phyloP scores from a whole-genome alignment of 2,113 vertebrate genomes.

The Proterorhinus semilunaris region DNA sequence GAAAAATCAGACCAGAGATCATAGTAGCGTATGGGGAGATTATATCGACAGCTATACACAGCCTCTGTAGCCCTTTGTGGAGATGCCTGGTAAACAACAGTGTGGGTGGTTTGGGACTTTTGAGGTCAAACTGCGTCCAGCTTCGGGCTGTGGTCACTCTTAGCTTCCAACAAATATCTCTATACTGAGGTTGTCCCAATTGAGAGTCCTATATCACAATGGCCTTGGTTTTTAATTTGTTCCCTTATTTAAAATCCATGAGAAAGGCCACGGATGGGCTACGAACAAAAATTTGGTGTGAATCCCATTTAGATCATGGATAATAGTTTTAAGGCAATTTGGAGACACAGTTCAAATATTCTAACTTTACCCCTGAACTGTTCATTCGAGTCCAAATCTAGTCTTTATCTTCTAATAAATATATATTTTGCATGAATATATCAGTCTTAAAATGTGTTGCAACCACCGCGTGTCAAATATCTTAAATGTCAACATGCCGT shows the following conservation, averaged over 20 bases:
- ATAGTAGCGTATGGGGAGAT: slow-evolving; percentile 5
- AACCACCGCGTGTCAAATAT: slow-evolving; percentile 21
- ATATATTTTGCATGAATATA: slow-evolving; percentile 33
- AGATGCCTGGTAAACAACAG: slow-evolving; percentile 16
- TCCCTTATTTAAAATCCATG: too few relatives aligned
- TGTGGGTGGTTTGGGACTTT: slow-evolving; percentile 11
- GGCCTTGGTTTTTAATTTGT: too few relatives aligned
- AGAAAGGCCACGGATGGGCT: too few relatives aligned
- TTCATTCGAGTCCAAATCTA: background rate
- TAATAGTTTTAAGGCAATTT: background rate
- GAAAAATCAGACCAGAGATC: slow-evolving; percentile 2
- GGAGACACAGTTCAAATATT: background rate
- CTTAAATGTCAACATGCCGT: slow-evolving; percentile 17
- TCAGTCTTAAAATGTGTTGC: slow-evolving; percentile 29
- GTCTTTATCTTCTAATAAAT: background rate
- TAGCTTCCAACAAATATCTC: slow-evolving; percentile 43
- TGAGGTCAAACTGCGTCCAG: slow-evolving; percentile 14
- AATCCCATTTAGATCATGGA: too few relatives aligned
- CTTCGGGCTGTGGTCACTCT: slow-evolving; percentile 22
- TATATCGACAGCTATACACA: slow-evolving; percentile 14
- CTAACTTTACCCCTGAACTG: background rate
- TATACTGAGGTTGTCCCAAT: background rate
- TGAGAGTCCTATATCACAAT: too few relatives aligned
- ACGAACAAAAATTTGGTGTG: too few relatives aligned
- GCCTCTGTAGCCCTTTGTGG: slow-evolving; percentile 49